A percentile compares a stretch with the other conserved stretches of the same genome.
Conservation (phyloP, 2,888 invertebrate genomes). For the Cosmopolites sordidus region DNA sequence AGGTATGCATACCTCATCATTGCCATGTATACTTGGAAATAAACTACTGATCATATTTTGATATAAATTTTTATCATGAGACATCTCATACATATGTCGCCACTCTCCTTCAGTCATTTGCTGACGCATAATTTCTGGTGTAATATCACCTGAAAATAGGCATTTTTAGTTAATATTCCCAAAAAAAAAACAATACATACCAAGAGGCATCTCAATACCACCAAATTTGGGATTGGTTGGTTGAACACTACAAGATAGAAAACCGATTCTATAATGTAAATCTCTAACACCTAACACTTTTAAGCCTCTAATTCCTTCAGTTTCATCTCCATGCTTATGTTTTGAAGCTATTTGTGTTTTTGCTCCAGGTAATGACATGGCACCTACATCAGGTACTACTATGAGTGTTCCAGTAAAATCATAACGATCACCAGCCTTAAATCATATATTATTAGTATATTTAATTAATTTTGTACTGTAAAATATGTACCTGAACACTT, state of each 20-base stretch:
- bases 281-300: conserved; percentile 83
- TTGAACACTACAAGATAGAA: conserved; percentile 88
- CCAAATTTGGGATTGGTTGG: conserved; percentile 86
- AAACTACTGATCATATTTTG: conserved; percentile 84
- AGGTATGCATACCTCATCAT: conserved; percentile 74
- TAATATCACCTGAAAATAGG: conserved; percentile 66
- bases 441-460: conserved; percentile 12
- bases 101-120: conserved; percentile 93
- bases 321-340: conserved; percentile 67
- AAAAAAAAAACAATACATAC: conserved; percentile 8
- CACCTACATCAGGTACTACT: conserved; percentile 94
- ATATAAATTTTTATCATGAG: conserved; percentile 86
- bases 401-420: conserved; percentile 95
- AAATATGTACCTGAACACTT: conserved; percentile 76
- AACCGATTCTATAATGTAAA: conserved; percentile 83
- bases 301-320: conserved; percentile 51
- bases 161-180: neutral
- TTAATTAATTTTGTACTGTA: neutral
- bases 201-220: conserved; percentile 71
- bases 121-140: conserved; percentile 86
- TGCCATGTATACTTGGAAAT: conserved; percentile 95
- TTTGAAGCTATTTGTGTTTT: conserved; percentile 76
- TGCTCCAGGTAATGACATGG: conserved; percentile 79
- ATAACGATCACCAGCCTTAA: conserved; percentile 70
- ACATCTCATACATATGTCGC: conserved; percentile 96